Conservation (phyloP, 2,797 vertebrate species). For the Myiothlypis coronata region DNA sequence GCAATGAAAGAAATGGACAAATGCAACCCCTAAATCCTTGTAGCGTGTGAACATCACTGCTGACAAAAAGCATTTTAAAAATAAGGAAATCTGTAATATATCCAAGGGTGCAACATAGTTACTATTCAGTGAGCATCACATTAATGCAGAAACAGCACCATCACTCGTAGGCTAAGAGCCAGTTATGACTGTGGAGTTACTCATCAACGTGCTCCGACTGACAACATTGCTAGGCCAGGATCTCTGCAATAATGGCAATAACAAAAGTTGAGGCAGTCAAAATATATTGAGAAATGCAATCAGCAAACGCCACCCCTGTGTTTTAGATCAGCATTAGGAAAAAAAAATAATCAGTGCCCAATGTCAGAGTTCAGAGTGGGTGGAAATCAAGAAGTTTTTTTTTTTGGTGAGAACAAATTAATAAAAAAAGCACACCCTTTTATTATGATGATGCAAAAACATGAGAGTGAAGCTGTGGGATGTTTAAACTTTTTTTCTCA, state of each 20-base stretch:
- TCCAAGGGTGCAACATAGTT: background rate
- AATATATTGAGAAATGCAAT: background rate
- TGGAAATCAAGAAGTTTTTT: background rate
- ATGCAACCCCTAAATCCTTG: background rate
- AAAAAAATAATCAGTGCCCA: background rate
- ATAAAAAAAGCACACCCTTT: background rate
- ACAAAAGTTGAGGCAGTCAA: background rate
- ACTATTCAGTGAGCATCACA: background rate
- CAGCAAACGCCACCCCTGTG: background rate
- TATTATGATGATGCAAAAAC: background rate
- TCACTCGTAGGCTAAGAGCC: background rate
- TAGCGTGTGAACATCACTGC: background rate
- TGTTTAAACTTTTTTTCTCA: background rate
- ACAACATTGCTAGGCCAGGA: background rate
- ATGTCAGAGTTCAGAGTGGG: background rate
- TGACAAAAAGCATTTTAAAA: conserved; percentile 34
- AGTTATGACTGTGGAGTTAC: background rate
- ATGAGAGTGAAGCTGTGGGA: background rate
- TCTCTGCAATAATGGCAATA: background rate
- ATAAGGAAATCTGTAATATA: background rate
- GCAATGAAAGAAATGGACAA: conserved; percentile 6
- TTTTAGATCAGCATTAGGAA: background rate
- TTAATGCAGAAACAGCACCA: conserved; percentile 9
- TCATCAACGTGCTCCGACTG: background rate
- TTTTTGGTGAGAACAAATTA: background rate